Evolutionary conservation across 2,888 invertebrate species (phyloP).

Genomic region (Hydrotaea cyrtoneurina): DNA sequence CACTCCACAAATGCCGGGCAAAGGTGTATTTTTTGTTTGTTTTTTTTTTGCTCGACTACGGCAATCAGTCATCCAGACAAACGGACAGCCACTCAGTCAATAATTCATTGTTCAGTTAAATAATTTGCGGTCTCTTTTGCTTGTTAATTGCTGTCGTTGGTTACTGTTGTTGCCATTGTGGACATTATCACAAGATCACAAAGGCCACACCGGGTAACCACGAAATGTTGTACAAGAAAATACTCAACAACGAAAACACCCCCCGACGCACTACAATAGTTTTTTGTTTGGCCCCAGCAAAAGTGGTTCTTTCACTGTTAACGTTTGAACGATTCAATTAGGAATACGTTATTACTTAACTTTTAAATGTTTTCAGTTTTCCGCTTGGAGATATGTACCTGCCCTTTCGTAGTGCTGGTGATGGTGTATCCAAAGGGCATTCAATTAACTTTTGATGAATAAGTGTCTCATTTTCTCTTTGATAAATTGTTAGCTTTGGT

Average conservation of each 20-base stretch:
- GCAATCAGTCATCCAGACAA: not conserved
- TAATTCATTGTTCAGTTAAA: conserved; percentile 20
- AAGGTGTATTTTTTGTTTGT: not conserved
- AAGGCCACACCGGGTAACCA: not conserved
- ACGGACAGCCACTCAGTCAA: not conserved
- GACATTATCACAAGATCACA: conserved; percentile 2
- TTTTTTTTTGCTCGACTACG: too few relatives aligned
- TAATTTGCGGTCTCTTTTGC: conserved; percentile 20
- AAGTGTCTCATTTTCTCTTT: not conserved
- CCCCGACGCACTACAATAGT: not conserved
- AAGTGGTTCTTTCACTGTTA: not conserved
- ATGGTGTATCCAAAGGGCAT: not conserved
- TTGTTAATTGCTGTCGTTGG: conserved; percentile 2
- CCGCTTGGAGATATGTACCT: too few relatives aligned
- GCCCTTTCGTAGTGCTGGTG: too few relatives aligned
- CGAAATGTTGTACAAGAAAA: not conserved
- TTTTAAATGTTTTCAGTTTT: not conserved
- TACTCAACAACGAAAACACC: too few relatives aligned
- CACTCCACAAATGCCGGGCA: not conserved
- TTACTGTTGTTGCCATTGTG: not conserved
- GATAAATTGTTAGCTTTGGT: not conserved
- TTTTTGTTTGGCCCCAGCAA: not conserved
- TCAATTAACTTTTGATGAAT: conserved; percentile 6
- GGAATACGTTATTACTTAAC: conserved; percentile 12
- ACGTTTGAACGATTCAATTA: not conserved